Conservation (phyloP, 2,888 invertebrate species). For the Blastobasis lacticolella region DNA sequence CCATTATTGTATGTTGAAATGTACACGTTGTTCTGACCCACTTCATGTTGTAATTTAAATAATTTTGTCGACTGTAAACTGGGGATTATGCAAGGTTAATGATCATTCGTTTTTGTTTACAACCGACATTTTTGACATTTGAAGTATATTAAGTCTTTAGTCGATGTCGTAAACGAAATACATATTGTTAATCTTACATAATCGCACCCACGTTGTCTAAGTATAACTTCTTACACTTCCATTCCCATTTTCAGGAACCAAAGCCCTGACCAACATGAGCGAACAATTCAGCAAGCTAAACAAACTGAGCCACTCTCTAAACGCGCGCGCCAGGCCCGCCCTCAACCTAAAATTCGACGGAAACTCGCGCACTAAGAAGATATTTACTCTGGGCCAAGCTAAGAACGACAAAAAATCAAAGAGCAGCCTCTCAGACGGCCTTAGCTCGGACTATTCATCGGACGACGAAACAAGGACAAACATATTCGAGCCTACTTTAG, state of each 20-base stretch:
- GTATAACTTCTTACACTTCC: too few relatives aligned
- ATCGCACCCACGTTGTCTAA: too few relatives aligned
- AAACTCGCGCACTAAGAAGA: slow-evolving; percentile 57
- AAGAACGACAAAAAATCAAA: slow-evolving; percentile 66
- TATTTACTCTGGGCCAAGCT: slow-evolving; percentile 67
- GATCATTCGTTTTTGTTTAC: too few relatives aligned
- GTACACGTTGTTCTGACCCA: too few relatives aligned
- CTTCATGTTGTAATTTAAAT: too few relatives aligned
- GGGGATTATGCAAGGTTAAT: too few relatives aligned
- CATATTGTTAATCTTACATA: too few relatives aligned
- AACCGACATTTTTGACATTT: too few relatives aligned
- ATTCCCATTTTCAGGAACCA: slow-evolving; percentile 76
- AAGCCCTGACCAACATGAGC: slow-evolving; percentile 89
- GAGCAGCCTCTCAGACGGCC: slow-evolving; percentile 79
- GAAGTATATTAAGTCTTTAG: too few relatives aligned
- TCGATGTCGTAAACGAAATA: too few relatives aligned
- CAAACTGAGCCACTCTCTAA: slow-evolving; percentile 79
- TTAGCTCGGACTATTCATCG: slow-evolving; percentile 69
- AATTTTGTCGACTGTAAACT: too few relatives aligned
- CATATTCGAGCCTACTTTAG: slow-evolving; percentile 65
- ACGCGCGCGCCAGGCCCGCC: slow-evolving; percentile 70
- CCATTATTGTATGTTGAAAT: too few relatives aligned
- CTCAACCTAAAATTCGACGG: slow-evolving; percentile 65
- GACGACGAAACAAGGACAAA: slow-evolving; percentile 69
- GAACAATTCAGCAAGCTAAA: slow-evolving; percentile 91